Evolutionary conservation across 2,888 invertebrate genomes (phyloP), one percentile per base, ranked within the genome.

Genomic region (Corythucha ciliata): DNA sequence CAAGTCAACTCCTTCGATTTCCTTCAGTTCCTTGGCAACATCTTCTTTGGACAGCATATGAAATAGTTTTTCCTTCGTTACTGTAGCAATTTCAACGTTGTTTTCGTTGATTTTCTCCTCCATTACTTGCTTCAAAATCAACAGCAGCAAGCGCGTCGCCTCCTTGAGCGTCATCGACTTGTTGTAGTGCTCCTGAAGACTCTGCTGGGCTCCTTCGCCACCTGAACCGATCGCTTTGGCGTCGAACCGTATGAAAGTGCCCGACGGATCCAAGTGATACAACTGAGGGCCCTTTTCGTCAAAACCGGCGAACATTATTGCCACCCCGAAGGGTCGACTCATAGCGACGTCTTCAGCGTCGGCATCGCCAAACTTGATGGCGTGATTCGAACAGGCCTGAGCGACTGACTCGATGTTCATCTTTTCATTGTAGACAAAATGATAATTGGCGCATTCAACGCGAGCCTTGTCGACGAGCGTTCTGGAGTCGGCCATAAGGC

Each of bases 151-250:
- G 65, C 89, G 90, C 56, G 89, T 83, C 0, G 96, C 97, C 72
- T 97, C 96, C 58, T 82, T 81, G 45, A 98, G 69, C 0, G 88
- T 90, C 87, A 98, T 56, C 21, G 45, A 41, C 34, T 52, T 53
- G 37, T 51, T 51, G 47, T 56, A 56, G 18, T 44, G 37, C 66
- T 83, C 83, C 65, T 82, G 79, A 39, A 83, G 70, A 64, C 92
- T 91, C 69, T 98, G 97, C 68, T 98, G 97, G 41, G 98, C 98
- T 0, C 97, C 98, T 72, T 99, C 98, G 61, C 93, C 93, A 27
- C 97, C 98, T 0, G 98, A 97, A 1, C 98, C 98, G 61, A 99
- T 99, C 2, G 98, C 96, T 72, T 98, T 99, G 26, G 98, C 98
- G 64, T 93, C 88, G 70, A 92, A 98, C 67, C 92, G 87, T 54